phyloP scores from a whole-genome alignment of 1,140 invertebrate species.

The Drosophila lacteicornis region DNA sequence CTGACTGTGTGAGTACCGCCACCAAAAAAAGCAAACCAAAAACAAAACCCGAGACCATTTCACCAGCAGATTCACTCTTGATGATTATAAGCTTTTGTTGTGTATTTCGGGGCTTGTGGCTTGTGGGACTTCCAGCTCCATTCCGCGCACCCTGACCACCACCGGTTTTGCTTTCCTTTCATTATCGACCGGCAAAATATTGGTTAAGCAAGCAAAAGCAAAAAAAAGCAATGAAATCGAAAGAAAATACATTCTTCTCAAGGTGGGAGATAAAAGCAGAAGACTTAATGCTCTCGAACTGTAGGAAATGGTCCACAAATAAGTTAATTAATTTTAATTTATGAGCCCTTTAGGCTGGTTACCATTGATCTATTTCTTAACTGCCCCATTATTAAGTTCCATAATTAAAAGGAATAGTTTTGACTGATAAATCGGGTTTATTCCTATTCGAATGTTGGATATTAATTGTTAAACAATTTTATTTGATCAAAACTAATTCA shows the following conservation, averaged over 20 bases:
- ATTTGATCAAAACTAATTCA: background rate
- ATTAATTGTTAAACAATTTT: background rate
- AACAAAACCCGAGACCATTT: slow-evolving; percentile 57
- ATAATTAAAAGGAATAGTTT: background rate
- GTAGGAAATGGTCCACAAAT: background rate
- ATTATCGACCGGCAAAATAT: slow-evolving; percentile 80
- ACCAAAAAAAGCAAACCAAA: slow-evolving; percentile 55
- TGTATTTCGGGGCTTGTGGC: slow-evolving; percentile 57
- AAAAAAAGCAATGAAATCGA: slow-evolving; percentile 74
- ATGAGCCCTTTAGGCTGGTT: too few relatives aligned
- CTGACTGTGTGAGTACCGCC: slow-evolving; percentile 19
- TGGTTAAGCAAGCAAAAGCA: slow-evolving; percentile 70
- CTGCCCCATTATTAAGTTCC: background rate
- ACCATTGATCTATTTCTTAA: background rate
- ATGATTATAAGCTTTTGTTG: slow-evolving; percentile 78
- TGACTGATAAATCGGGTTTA: background rate
- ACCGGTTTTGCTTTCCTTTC: slow-evolving; percentile 77
- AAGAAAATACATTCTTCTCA: slow-evolving; percentile 44
- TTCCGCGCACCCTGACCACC: slow-evolving; percentile 26
- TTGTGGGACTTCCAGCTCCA: slow-evolving; percentile 29
- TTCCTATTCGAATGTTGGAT: background rate
- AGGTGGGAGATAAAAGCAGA: background rate
- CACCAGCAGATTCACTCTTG: slow-evolving; percentile 80
- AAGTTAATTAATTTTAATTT: too few relatives aligned
- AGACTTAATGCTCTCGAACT: background rate